Evolutionary conservation across 2,113 vertebrate genomes (phyloP), one percentile per base, ranked within the genome.

Genomic region (Ranitomeya variabilis): DNA sequence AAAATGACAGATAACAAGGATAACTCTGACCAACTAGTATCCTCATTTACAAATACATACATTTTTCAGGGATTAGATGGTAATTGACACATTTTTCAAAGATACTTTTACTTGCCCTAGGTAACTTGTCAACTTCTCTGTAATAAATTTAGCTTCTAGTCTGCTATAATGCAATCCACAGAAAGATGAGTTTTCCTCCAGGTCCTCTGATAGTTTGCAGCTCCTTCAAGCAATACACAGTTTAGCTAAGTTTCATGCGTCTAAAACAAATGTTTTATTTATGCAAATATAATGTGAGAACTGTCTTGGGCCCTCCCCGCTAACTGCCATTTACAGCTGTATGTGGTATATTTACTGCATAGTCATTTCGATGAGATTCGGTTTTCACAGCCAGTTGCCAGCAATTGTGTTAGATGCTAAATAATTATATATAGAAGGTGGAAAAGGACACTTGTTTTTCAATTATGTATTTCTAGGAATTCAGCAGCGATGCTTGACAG

Each of bases 191-290:
- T 54, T 66, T 37, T 73, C 71, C 26, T 86, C 18, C 3, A 76
- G 71, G n/a, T 73, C 67, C 31, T 85, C 37, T 26, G 6, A 16
- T 52, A 52, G 71, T 69, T 77, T 77, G 31, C 73, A 86, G 23
- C 31, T 62, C 69, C 26, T 86, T 52, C 55, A 62, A 78, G 31
- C 85, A 52, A 77, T 13, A 5, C 59, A n/a, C 21, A 87, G 76
- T 60, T 67, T 67, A 31, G 21, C 31, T 26, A n/a, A 67, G 7
- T 66, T 87, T 23, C 9, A 79, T 66, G 59, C n/a, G 23, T 77
- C 12, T 76, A 77, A 86, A 66, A 67, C n/a, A 69, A 67, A 80
- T 69, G 37, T 80, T 87, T 80, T 87, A 87, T 87, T 87, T 80
- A 80, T 66, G 73, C 23, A 54, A 87, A 80, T 67, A 21, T 79